Evolutionary conservation across 2,888 invertebrate genomes (phyloP).

Genomic region (Vannuccia rotundouncinata): DNA sequence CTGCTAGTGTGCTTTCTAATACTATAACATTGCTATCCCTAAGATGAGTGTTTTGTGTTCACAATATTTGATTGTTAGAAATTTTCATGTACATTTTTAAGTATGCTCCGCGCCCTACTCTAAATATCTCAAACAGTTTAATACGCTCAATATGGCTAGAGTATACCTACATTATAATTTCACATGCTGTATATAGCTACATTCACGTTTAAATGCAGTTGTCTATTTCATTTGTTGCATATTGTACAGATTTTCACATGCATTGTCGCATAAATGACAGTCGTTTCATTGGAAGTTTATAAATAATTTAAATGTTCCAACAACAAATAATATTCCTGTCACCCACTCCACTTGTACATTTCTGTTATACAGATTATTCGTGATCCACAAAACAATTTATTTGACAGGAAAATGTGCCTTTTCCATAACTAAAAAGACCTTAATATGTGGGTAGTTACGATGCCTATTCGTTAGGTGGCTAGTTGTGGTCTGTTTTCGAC

Average conservation of each 20-base stretch:
- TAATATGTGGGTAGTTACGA: neutral
- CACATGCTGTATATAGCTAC: neutral
- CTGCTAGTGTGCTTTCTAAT: constrained; percentile 18
- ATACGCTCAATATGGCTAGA: constrained; percentile 16
- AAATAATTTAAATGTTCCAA: neutral
- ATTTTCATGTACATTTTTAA: constrained; percentile 10
- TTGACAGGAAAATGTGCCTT: constrained; percentile 20
- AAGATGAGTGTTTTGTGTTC: neutral
- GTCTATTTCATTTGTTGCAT: constrained; percentile 19
- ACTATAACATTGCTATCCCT: neutral
- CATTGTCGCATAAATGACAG: constrained; percentile 10
- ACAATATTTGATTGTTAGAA: constrained; percentile 26
- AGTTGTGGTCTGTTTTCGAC: neutral
- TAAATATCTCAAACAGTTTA: neutral
- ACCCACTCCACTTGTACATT: constrained; percentile 23
- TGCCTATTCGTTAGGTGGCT: neutral
- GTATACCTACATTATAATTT: constrained; percentile 13
- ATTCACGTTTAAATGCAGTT: neutral
- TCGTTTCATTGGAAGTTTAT: neutral
- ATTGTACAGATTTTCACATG: constrained; percentile 26
- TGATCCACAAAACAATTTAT: neutral
- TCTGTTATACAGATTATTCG: neutral
- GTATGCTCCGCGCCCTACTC: neutral
- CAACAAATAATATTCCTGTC: neutral
- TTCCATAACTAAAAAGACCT: neutral